Conservation (phyloP, 2,797 vertebrate genomes). For the Neosilurus mollespiculum region DNA sequence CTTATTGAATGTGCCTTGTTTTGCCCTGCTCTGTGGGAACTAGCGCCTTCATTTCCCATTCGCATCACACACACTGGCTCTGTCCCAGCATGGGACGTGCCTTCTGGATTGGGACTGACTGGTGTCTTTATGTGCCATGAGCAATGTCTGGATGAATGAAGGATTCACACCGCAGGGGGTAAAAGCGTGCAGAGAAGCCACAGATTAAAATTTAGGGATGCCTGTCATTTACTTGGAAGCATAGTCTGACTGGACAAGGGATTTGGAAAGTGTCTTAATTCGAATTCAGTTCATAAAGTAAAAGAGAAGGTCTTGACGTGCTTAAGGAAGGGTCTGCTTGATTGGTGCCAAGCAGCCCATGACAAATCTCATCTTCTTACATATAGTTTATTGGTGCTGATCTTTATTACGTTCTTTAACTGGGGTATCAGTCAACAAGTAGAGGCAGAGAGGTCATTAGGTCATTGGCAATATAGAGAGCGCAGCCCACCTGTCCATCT, state of each 20-base stretch:
- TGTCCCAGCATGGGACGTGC: slow-evolving; percentile 36
- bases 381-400: not conserved
- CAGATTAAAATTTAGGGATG: slow-evolving; percentile 32
- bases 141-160: slow-evolving; percentile 30
- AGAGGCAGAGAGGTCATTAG: not conserved
- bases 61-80: slow-evolving; percentile 32
- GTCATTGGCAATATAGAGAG: not conserved
- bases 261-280: not conserved
- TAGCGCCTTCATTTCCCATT: slow-evolving; percentile 50
- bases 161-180: slow-evolving; percentile 5
- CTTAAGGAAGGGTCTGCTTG: not conserved
- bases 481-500: not conserved
- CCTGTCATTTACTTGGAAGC: slow-evolving; percentile 29
- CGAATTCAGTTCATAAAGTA: not conserved
- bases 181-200: slow-evolving; percentile 17
- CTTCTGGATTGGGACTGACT: slow-evolving; percentile 42
- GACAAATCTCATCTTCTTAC: not conserved
- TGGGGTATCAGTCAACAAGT: slow-evolving; percentile 21
- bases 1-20: slow-evolving; percentile 36
- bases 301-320: not conserved
- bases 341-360: not conserved
- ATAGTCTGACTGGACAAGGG: not conserved
- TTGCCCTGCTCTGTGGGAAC: slow-evolving; percentile 33
- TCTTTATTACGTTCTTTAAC: slow-evolving; percentile 11
- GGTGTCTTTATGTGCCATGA: slow-evolving; percentile 41